Evolutionary conservation across 2,113 vertebrate genomes (phyloP).

Genomic region (Dicaeum eximium): DNA sequence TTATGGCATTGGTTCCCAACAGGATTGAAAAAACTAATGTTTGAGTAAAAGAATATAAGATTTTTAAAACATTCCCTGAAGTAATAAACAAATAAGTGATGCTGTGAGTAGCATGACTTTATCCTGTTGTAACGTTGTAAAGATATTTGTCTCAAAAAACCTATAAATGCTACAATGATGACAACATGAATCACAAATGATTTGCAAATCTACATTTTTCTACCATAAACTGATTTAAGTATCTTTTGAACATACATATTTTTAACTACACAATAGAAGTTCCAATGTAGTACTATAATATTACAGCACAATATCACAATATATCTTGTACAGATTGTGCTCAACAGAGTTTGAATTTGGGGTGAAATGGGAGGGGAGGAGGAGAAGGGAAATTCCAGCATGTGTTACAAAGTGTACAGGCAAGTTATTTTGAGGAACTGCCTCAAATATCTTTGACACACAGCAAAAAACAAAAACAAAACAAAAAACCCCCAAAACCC

Average conservation of each 20-base stretch:
- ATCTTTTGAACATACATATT: not conserved
- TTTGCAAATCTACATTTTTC: not conserved
- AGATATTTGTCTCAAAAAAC: not conserved
- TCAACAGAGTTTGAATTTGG: not conserved
- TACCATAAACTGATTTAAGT: not conserved
- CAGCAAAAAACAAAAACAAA: not conserved
- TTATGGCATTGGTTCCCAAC: not conserved
- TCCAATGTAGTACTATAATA: not conserved
- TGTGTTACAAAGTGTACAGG: not conserved
- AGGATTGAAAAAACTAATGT: not conserved
- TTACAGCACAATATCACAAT: not conserved
- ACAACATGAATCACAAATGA: not conserved
- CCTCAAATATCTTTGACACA: not conserved
- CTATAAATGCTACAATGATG: not conserved
- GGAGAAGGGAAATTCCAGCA: constrained; percentile 26
- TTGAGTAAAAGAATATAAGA: not conserved
- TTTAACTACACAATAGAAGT: not conserved
- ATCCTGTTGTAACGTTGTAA: not conserved
- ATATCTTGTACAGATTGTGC: not conserved
- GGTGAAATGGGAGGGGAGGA: not conserved
- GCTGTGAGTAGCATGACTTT: not conserved
- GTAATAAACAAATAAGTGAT: not conserved
- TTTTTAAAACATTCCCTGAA: not conserved
- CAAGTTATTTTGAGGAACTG: not conserved
- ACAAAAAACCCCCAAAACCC: not conserved